A percentile compares a stretch with the other conserved stretches of the same genome.
Conservation (phyloP, 2,113 vertebrate species). For the Apeltes quadracus region DNA sequence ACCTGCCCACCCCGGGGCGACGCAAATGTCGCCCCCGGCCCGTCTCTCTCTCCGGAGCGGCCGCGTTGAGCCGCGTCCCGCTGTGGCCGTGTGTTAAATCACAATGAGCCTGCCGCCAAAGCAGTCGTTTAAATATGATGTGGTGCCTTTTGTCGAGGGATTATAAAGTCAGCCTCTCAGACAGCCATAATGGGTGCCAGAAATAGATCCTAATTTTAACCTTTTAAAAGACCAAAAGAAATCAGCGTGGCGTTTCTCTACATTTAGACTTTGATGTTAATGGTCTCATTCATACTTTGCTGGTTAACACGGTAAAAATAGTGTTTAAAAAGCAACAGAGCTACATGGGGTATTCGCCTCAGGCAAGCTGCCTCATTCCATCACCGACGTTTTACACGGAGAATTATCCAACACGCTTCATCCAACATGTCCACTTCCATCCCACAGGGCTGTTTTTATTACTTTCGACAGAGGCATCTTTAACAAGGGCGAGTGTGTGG, state of each 20-base stretch:
- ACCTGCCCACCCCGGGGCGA: conserved; percentile 62
- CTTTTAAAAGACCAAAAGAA: conserved; percentile 21
- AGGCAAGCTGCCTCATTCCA: conserved; percentile 3
- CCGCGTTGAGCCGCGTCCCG: conserved; percentile 70
- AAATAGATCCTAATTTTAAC: conserved; percentile 71
- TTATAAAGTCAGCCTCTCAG: conserved; percentile 73
- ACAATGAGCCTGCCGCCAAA: conserved; percentile 74
- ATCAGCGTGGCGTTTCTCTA: conserved; percentile 31
- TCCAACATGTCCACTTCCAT: not conserved
- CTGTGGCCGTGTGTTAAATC: conserved; percentile 75
- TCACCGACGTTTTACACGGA: not conserved
- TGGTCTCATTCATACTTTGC: conserved; percentile 70
- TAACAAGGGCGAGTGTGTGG: not conserved
- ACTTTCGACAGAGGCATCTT: not conserved
- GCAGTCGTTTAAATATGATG: conserved; percentile 77
- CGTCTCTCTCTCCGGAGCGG: conserved; percentile 27
- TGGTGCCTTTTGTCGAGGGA: conserved; percentile 72
- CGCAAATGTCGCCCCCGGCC: conserved; percentile 72
- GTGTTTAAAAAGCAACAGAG: conserved; percentile 19
- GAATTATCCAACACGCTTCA: not conserved
- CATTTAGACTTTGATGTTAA: conserved; percentile 74
- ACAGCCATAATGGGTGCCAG: conserved; percentile 50
- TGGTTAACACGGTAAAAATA: conserved; percentile 42
- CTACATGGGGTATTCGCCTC: conserved; percentile 12
- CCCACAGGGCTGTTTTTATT: not conserved